Percentiles rank a stretch among this genome's conserved stretches.
These are phyloP conservation scores for Mamestra configurata DNA, from an alignment of 1,140 invertebrate genomes.

Conservation along the genomic window DNA sequence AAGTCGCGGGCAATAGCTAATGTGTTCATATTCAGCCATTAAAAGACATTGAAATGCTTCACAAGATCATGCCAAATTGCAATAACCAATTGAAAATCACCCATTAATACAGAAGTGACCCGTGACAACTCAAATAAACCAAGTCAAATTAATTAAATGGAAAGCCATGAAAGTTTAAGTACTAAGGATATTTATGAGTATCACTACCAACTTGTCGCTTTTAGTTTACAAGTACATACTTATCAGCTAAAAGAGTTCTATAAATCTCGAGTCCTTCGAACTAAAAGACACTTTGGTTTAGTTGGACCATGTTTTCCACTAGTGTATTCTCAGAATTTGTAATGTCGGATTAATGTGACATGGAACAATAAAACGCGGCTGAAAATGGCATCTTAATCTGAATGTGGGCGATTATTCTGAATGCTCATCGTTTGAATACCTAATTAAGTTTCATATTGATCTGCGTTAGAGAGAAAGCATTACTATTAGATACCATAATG, in stretches of 20 bases:
- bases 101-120: too few species aligned
- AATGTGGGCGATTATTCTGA: conserved; percentile 33
- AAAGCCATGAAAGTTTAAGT: background rate
- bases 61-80: too few species aligned
- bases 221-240: background rate
- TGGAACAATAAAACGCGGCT: conserved; percentile 47
- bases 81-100: too few species aligned
- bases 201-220: background rate
- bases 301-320: conserved; percentile 4
- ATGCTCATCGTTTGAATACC: conserved; percentile 20
- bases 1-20: too few species aligned
- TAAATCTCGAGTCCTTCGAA: background rate
- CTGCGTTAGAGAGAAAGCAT: background rate
- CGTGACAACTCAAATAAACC: too few species aligned
- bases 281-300: background rate
- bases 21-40: too few species aligned
- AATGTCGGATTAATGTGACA: conserved; percentile 37
- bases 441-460: conserved; percentile 31
- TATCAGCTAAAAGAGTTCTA: background rate
- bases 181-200: background rate
- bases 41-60: too few species aligned
- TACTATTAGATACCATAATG: background rate
- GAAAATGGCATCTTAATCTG: conserved; percentile 43
- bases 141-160: too few species aligned
- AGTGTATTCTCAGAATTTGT: conserved; percentile 36